These are phyloP conservation scores for Leptonema lineaticorne DNA, from an alignment of 1,140 invertebrate genomes.

Conservation along the genomic window DNA sequence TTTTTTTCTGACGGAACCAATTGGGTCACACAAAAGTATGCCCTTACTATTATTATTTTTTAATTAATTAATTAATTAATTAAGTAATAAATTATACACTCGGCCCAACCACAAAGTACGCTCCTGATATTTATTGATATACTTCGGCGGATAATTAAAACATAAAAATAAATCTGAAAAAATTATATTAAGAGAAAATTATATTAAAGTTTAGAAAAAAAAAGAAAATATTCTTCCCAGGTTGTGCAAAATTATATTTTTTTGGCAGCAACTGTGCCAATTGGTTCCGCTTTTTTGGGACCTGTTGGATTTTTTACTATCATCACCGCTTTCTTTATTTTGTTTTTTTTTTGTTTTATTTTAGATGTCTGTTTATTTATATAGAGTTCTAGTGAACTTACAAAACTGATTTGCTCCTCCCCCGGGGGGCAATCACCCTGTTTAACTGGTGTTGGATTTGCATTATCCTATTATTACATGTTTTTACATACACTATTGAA, in stretches of 20 bases:
- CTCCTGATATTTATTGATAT: constrained; percentile 18
- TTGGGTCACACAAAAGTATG: constrained; percentile 50
- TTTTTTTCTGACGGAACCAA: constrained; percentile 51
- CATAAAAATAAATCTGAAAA: too few species aligned
- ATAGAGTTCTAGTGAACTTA: constrained; percentile 29
- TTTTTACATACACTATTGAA: constrained; percentile 17
- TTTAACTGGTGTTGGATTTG: constrained; percentile 40
- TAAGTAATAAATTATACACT: background rate
- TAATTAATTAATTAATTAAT: too few species aligned
- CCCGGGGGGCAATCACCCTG: constrained; percentile 29
- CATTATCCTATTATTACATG: constrained; percentile 35
- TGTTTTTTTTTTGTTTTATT: constrained; percentile 26
- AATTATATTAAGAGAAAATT: constrained; percentile 36
- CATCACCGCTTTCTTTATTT: constrained; percentile 37
- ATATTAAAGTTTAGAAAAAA: constrained; percentile 15
- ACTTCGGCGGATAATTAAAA: constrained; percentile 10
- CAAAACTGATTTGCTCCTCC: constrained; percentile 25
- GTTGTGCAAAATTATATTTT: constrained; percentile 42
- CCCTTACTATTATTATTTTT: constrained; percentile 17
- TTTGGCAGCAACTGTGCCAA: constrained; percentile 50
- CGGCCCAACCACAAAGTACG: constrained; percentile 40
- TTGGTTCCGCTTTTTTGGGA: constrained; percentile 55
- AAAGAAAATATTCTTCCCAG: constrained; percentile 44
- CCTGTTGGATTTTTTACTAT: constrained; percentile 48
- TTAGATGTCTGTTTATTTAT: constrained; percentile 25